Base-by-base conservation (phyloP, 2,888 invertebrate species). In the Drepanosiphum platanoidis region DNA sequence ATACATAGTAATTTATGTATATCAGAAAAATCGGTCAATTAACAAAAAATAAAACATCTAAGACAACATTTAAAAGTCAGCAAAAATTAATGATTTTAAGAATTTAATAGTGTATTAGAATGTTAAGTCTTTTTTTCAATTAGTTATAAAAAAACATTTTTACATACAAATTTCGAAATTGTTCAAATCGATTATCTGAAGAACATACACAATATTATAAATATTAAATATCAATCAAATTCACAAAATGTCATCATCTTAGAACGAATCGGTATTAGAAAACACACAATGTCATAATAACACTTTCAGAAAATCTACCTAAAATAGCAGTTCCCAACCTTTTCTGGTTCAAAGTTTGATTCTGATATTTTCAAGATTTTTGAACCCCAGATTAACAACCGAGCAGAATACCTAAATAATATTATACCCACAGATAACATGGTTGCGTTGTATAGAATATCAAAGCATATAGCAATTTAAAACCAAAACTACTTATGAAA, bases 291-390 rank as follows among this genome's bases (percentile, higher is more conserved):
- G 5, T 42, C 58, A 52, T 66, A 71, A 81, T 39, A 74, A 66
- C 74, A 83, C 34, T 30, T 34, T 74, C 46, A 83, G 74, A 74
- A 46, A 83, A 83, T 83, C 83, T 83, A 83, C 83, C 83, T 83
- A 83, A 83, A 83, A 75, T 30, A 83, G 83, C 36, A 83, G 83
- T 83, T 83, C 83, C 83, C 83, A 83, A 83, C 83, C 83, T 83
- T 83, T 46, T 74, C 66, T 66, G 46, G 74, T 83, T 83, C 83
- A 83, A 83, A 83, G 74, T 83, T 75, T 66, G 83, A 52, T 1
- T 83, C 83, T 83, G 83, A 34, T 52, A 3, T 64, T 83, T 66
- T 83, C 83, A 83, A 83, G 32, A 83, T 32, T 66, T 83, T 83
- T 83, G 83, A 74, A 75, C 83, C 74, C 83, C 83, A 83, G 3